Evolutionary conservation across 1,140 invertebrate genomes (phyloP).

Genomic region (Zaprionus davidi): DNA sequence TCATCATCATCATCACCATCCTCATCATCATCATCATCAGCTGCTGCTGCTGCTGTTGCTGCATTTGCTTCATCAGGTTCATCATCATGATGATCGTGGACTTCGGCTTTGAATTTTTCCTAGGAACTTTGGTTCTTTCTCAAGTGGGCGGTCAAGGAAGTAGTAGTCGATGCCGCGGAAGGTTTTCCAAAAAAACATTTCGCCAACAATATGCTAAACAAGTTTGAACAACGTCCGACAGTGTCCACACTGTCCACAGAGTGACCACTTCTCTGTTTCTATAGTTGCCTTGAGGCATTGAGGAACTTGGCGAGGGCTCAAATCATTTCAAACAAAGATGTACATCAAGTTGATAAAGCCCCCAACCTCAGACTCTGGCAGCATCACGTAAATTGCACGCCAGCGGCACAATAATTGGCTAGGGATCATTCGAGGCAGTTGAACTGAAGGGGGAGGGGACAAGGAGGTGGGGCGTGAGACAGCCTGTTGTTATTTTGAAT

Average conservation of each 20-base stretch:
- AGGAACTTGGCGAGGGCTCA: constrained; percentile 51
- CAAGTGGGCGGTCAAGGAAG: constrained; percentile 81
- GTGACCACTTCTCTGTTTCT: constrained; percentile 69
- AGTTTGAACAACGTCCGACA: constrained; percentile 45
- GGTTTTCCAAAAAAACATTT: constrained; percentile 56
- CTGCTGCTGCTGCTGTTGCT: neutral
- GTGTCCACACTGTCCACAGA: constrained; percentile 10
- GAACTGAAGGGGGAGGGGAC: neutral
- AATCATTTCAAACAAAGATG: constrained; percentile 74
- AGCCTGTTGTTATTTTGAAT: constrained; percentile 1
- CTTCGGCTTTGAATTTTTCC: constrained; percentile 44
- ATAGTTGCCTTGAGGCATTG: constrained; percentile 60
- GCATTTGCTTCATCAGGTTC: neutral
- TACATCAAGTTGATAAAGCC: constrained; percentile 62
- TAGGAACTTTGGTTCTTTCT: constrained; percentile 52
- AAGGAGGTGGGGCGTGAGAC: neutral
- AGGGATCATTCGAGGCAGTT: constrained; percentile 3
- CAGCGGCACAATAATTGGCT: constrained; percentile 67
- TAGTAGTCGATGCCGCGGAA: constrained; percentile 56
- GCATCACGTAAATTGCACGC: constrained; percentile 68
- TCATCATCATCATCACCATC: constrained; percentile 48
- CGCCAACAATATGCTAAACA: constrained; percentile 80
- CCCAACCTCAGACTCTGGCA: constrained; percentile 38
- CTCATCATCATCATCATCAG: too few relatives aligned
- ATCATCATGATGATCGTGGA: constrained; percentile 25